These are phyloP conservation scores for Pogonus chalceus DNA, from an alignment of 1,140 invertebrate species.

Conservation along the genomic window DNA sequence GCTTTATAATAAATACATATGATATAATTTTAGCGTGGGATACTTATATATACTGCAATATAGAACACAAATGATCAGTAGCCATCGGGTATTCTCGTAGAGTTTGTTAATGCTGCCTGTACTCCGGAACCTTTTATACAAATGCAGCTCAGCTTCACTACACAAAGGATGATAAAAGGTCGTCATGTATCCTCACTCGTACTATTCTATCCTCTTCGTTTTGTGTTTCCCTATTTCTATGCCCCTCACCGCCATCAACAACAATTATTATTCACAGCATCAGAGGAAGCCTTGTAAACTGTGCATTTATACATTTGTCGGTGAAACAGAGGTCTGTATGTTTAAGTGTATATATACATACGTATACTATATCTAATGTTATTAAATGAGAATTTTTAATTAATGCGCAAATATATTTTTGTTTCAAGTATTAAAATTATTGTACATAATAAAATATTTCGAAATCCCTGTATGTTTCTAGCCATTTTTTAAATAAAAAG, in stretches of 20 bases:
- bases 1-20: no score
- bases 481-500: no score
- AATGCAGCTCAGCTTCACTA: background rate
- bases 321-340: background rate
- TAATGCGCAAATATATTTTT: background rate
- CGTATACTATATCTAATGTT: background rate
- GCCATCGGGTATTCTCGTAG: background rate
- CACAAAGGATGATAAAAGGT: background rate
- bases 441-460: no score
- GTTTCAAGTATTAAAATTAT: background rate
- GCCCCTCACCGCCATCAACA: background rate
- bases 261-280: background rate
- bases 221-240: background rate
- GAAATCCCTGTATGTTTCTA: no score
- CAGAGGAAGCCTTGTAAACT: background rate
- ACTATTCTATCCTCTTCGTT: background rate
- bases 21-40: background rate
- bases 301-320: background rate
- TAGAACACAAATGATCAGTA: background rate
- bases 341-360: background rate
- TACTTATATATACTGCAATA: background rate
- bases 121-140: background rate
- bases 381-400: background rate
- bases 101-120: background rate
- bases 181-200: background rate